Percentiles rank a stretch among this genome's conserved stretches.
Conservation (phyloP, 2,113 vertebrate species). For the Apistogramma diplotaenia region DNA sequence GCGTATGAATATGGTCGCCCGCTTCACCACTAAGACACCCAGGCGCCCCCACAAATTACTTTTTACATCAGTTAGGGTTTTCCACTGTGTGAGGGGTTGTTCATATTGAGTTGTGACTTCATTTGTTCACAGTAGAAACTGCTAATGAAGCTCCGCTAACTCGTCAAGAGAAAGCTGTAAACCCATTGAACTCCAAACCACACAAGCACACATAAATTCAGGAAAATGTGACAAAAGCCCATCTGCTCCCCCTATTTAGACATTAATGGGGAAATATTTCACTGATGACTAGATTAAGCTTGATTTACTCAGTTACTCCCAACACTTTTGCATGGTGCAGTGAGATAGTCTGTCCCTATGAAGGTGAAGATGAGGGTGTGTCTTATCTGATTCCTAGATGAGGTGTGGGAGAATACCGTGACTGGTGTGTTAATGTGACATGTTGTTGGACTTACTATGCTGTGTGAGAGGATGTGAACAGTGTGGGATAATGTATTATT, state of each 20-base stretch:
- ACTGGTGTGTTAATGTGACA: constrained; percentile 24
- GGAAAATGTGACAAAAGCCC: background rate
- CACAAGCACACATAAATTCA: background rate
- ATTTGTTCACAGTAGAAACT: background rate
- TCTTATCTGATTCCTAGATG: constrained; percentile 43
- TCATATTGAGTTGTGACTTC: background rate
- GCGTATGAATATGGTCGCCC: too few relatives aligned
- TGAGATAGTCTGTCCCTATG: constrained; percentile 32
- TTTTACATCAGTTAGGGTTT: background rate
- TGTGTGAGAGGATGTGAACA: constrained; percentile 26
- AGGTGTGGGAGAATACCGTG: background rate
- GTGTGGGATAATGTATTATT: constrained; percentile 12
- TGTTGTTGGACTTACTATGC: constrained; percentile 1
- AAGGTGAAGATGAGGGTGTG: background rate
- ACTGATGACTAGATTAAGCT: background rate
- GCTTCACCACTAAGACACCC: too few relatives aligned
- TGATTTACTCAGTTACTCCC: background rate
- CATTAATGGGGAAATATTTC: background rate
- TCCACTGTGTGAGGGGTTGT: background rate
- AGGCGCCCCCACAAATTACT: too few relatives aligned
- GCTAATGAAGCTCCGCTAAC: background rate
- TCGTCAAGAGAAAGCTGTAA: background rate
- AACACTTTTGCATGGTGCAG: background rate
- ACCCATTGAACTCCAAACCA: background rate
- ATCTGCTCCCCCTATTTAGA: background rate